Evolutionary conservation across 2,113 vertebrate genomes (phyloP), one percentile per base, ranked within the genome.

Genomic region (Micronycteris hirsuta): DNA sequence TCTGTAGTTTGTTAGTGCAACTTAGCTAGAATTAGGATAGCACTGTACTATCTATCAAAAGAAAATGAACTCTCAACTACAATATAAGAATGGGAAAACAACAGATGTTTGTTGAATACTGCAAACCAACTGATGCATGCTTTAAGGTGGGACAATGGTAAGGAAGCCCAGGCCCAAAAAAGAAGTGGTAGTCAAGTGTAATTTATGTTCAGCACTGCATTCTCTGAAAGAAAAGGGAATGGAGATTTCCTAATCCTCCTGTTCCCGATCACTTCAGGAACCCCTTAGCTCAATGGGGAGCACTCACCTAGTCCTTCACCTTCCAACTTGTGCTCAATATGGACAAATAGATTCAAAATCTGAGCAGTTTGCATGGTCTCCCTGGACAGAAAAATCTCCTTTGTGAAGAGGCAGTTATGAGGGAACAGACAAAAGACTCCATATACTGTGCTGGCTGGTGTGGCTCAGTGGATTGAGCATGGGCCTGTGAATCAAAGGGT

Each of bases 51-150:
- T 65, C 15, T 84, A 89, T 38, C 22, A 61, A 95, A 89, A 93
- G n/a, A 81, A 97, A 97, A 90, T 78, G 24, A 97, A 85, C 26
- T 85, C 33, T 76, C 52, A 91, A 93, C 20, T 74, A 43, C 19
- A 70, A 80, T 41, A 73, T 41, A 91, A 73, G 7, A 87, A 58
- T 11, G 84, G 54, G 22, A 31, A 26, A 77, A 96, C 56, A 86
- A 58, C 0, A 58, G 14, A 86, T 38, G 19, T 52, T 83, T 81
- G 4, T 68, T 92, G 54, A 96, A 65, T n/a, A 89, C 36, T 91
- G 26, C 61, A 95, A 97, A 91, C 7, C 14, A 92, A 85, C 16
- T 14, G 77, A 41, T 80, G n/a, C 7, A 89, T 2, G 17, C 47
- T 41, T 67, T 90, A 73, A 92, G 85, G 71, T 33, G 52, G 31